These are phyloP conservation scores for Mylabris phalerata DNA, from an alignment of 1,140 invertebrate species.

Conservation along the genomic window DNA sequence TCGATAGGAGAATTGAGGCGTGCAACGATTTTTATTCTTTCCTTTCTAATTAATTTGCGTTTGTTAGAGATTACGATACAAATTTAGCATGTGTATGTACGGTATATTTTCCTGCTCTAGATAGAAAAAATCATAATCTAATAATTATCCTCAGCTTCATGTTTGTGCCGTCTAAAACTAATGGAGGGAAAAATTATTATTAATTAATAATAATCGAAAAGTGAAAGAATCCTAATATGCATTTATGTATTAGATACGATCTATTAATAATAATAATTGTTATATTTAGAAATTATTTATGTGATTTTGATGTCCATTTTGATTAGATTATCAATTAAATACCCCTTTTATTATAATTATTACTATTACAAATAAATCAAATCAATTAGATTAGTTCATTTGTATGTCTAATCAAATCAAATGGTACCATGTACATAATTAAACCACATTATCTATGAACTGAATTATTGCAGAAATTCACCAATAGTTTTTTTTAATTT, in stretches of 20 bases:
- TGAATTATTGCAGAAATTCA: not conserved
- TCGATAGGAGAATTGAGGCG: no score
- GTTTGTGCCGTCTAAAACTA: conserved; percentile 31
- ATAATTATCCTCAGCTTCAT: conserved; percentile 26
- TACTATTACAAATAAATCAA: conserved; percentile 13
- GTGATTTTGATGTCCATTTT: conserved; percentile 31
- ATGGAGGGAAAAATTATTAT: not conserved
- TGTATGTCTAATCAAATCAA: conserved; percentile 12
- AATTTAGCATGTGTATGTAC: conserved; percentile 12
- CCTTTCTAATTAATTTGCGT: no score
- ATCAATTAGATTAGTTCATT: conserved; percentile 14
- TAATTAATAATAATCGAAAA: no score
- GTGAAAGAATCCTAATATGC: conserved; percentile 20
- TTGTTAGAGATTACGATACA: no score
- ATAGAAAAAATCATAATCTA: conserved; percentile 20
- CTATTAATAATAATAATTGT: conserved; percentile 28
- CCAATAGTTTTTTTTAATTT: not conserved
- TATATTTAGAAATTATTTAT: conserved; percentile 36
- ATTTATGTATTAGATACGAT: conserved; percentile 33
- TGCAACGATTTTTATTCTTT: no score
- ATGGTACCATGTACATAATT: conserved; percentile 23
- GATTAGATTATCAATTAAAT: conserved; percentile 3
- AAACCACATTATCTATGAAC: conserved; percentile 13
- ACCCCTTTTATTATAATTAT: conserved; percentile 9
- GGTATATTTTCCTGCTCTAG: conserved; percentile 17